Evolutionary conservation across 2,888 invertebrate genomes (phyloP).

Genomic region (Erpobdella octoculata): DNA sequence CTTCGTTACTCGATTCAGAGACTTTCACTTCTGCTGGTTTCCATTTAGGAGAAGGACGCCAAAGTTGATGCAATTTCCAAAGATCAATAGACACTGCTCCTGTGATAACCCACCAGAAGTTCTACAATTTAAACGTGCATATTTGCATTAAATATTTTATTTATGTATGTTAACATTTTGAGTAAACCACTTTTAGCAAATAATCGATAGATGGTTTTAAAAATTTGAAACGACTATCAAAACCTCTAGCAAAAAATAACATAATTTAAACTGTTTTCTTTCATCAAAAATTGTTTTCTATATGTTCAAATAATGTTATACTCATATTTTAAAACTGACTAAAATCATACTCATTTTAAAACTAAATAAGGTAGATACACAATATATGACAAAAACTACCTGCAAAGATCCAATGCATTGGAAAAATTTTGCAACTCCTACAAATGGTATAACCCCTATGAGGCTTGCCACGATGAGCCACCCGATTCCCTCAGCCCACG

Average conservation of each 20-base stretch:
- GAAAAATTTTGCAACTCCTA: conserved; percentile 38
- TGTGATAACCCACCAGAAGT: conserved; percentile 29
- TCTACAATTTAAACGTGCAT: not conserved
- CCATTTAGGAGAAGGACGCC: conserved; percentile 22
- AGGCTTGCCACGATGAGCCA: conserved; percentile 45
- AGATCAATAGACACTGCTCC: conserved; percentile 25
- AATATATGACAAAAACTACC: conserved; percentile 3
- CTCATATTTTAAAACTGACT: not conserved
- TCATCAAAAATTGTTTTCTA: too few relatives aligned
- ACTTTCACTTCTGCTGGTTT: conserved; percentile 15
- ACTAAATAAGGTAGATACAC: not conserved
- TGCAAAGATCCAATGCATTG: conserved; percentile 31
- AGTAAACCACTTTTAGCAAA: not conserved
- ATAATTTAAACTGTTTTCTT: too few relatives aligned
- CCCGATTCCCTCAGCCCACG: conserved; percentile 45
- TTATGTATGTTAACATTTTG: not conserved
- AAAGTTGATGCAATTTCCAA: conserved; percentile 21
- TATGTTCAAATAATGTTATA: not conserved
- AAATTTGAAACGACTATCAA: not conserved
- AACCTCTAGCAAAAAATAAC: too few relatives aligned
- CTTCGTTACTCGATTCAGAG: too few relatives aligned
- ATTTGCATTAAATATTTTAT: not conserved
- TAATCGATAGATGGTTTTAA: too few relatives aligned
- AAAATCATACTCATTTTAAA: not conserved
- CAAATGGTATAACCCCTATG: conserved; percentile 44